These are phyloP conservation scores for Patella caerulea DNA, from an alignment of 2,888 invertebrate species.

Conservation along the genomic window DNA sequence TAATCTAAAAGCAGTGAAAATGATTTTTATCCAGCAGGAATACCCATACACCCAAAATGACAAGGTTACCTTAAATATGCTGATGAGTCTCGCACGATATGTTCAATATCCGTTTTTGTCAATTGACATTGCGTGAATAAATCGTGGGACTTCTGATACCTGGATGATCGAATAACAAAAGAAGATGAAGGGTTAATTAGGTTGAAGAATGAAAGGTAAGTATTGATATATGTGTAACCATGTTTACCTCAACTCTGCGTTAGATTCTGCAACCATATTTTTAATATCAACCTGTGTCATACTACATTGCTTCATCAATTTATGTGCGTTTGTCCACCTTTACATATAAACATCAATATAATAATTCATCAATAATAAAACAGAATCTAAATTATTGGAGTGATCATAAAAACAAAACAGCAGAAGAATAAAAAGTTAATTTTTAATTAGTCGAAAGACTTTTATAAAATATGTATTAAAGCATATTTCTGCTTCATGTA, in stretches of 20 bases:
- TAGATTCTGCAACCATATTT: slow-evolving; percentile 66
- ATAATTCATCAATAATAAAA: too few species aligned
- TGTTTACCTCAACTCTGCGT: slow-evolving; percentile 63
- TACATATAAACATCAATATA: slow-evolving; percentile 16
- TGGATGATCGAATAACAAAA: neutral
- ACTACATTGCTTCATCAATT: slow-evolving; percentile 63
- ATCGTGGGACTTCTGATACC: slow-evolving; percentile 8
- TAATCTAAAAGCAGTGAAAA: too few species aligned
- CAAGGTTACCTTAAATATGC: slow-evolving; percentile 11
- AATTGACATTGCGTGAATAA: neutral
- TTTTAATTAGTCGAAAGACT: too few species aligned
- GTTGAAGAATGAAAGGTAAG: too few species aligned
- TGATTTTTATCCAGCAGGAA: too few species aligned
- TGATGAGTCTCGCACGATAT: slow-evolving; percentile 9
- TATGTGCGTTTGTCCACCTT: slow-evolving; percentile 74
- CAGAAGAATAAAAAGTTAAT: too few species aligned
- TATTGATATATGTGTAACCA: too few species aligned
- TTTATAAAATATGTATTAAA: too few species aligned
- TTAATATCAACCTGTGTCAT: slow-evolving; percentile 63
- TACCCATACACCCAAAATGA: neutral
- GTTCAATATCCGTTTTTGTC: neutral
- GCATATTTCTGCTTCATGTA: too few species aligned
- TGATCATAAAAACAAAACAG: too few species aligned
- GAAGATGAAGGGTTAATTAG: neutral
- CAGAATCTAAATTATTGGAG: too few species aligned